These are phyloP conservation scores for Rhinolophus ferrumequinum DNA, from an alignment of 2,113 vertebrate species.

Conservation along the genomic window DNA sequence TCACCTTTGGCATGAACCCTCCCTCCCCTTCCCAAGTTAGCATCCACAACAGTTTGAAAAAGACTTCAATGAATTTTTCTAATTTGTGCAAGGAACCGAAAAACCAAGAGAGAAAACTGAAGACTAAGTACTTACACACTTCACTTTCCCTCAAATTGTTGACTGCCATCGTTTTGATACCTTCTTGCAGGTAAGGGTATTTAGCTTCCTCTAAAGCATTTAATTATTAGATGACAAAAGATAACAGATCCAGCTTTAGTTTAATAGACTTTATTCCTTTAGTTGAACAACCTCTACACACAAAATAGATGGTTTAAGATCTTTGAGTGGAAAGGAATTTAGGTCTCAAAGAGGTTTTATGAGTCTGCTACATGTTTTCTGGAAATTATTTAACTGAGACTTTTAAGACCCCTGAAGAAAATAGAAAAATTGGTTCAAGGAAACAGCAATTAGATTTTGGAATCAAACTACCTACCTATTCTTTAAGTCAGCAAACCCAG, in stretches of 20 bases:
- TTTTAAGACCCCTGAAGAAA: background rate
- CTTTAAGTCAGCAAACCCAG: background rate
- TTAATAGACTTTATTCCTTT: slow-evolving; percentile 74
- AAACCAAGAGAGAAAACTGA: background rate
- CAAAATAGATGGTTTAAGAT: slow-evolving; percentile 15
- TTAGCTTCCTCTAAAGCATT: background rate
- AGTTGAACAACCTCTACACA: slow-evolving; percentile 61
- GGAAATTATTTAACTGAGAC: background rate
- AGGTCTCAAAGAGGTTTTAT: background rate
- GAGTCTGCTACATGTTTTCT: background rate
- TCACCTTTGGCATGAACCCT: background rate
- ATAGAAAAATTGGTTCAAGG: background rate
- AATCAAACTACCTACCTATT: background rate
- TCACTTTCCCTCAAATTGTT: background rate
- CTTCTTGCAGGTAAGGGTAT: background rate
- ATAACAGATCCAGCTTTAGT: slow-evolving; percentile 41
- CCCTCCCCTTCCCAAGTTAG: background rate
- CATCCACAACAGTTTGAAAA: background rate
- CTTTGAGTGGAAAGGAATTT: background rate
- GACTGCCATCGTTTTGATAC: background rate
- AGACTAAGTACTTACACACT: background rate
- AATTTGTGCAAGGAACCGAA: background rate
- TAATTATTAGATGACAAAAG: slow-evolving; percentile 8
- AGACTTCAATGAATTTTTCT: background rate
- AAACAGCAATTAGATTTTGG: background rate